Conservation (phyloP, 2,797 vertebrate species). For the Helicolenus hilgendorfi region DNA sequence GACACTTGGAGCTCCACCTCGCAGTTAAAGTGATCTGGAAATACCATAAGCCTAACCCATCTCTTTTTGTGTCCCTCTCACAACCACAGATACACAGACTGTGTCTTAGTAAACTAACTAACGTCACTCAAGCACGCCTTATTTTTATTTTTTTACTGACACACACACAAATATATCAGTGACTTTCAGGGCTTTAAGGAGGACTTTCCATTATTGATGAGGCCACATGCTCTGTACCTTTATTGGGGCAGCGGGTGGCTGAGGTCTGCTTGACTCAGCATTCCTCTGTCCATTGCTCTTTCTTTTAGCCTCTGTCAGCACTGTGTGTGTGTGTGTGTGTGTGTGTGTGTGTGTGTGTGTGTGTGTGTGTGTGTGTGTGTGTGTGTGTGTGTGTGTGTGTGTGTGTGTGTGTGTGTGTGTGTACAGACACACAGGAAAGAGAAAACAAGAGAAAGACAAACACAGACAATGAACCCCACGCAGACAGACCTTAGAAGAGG, state of each 20-base stretch:
- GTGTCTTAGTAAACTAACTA: constrained; percentile 11
- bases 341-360: constrained; percentile 36
- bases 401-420: constrained; percentile 40
- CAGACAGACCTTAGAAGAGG: constrained; percentile 16
- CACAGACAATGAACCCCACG: constrained; percentile 16
- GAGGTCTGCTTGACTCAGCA: constrained; percentile 88
- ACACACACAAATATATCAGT: not conserved
- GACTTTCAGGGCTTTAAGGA: constrained; percentile 65
- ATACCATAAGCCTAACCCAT: constrained; percentile 5
- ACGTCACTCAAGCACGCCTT: not conserved
- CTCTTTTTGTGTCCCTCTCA: not conserved
- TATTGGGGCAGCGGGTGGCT: constrained; percentile 71
- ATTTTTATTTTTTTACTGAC: not conserved
- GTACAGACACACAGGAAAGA: constrained; percentile 35
- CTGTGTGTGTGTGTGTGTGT: constrained; percentile 34
- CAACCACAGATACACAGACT: not conserved
- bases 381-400: constrained; percentile 23
- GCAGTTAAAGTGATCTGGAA: constrained; percentile 54
- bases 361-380: constrained; percentile 34
- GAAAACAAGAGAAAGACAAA: constrained; percentile 63
- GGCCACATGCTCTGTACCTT: constrained; percentile 82
- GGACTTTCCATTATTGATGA: constrained; percentile 90
- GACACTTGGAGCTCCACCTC: constrained; percentile 65
- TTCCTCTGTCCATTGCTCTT: constrained; percentile 75
- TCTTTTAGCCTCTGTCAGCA: constrained; percentile 85